Evolutionary conservation across 2,888 invertebrate genomes (phyloP).

Genomic region (Oscheius onirici): DNA sequence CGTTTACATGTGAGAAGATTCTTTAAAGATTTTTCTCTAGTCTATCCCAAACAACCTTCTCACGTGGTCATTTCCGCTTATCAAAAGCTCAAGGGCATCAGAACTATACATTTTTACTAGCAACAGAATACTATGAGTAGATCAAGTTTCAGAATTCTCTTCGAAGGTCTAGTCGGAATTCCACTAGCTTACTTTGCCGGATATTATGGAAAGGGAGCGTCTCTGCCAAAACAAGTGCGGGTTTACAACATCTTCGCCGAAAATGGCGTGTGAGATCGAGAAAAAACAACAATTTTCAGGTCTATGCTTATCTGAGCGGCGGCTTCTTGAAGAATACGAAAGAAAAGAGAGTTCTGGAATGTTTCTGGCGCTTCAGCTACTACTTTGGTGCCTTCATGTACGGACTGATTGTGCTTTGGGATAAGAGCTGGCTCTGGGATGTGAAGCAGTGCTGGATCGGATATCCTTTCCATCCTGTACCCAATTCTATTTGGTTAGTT

Average conservation of each 20-base stretch:
- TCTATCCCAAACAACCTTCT: background rate
- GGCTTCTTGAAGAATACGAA: conserved; percentile 60
- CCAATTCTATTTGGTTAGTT: conserved; percentile 55
- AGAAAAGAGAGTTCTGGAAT: conserved; percentile 65
- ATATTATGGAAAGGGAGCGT: conserved; percentile 36
- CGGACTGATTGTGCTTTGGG: conserved; percentile 58
- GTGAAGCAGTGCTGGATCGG: conserved; percentile 68
- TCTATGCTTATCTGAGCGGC: conserved; percentile 57
- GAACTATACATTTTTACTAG: background rate
- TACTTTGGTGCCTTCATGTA: conserved; percentile 62
- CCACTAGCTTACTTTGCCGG: conserved; percentile 53
- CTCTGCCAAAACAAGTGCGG: conserved; percentile 6
- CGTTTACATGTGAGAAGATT: background rate
- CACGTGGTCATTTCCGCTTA: background rate
- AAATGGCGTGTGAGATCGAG: background rate
- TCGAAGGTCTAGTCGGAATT: conserved; percentile 61
- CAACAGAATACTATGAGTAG: background rate
- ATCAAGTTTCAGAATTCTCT: conserved; percentile 50
- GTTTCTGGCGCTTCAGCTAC: conserved; percentile 60
- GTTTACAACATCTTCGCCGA: background rate
- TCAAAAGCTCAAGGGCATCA: background rate
- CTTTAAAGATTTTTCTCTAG: background rate
- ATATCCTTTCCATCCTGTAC: conserved; percentile 62
- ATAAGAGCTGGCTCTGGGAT: conserved; percentile 71
- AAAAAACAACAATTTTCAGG: conserved; percentile 37